Evolutionary conservation across 1,140 invertebrate species (phyloP), one percentile per base, ranked within the genome.

Genomic region (Penaeus japonicus): DNA sequence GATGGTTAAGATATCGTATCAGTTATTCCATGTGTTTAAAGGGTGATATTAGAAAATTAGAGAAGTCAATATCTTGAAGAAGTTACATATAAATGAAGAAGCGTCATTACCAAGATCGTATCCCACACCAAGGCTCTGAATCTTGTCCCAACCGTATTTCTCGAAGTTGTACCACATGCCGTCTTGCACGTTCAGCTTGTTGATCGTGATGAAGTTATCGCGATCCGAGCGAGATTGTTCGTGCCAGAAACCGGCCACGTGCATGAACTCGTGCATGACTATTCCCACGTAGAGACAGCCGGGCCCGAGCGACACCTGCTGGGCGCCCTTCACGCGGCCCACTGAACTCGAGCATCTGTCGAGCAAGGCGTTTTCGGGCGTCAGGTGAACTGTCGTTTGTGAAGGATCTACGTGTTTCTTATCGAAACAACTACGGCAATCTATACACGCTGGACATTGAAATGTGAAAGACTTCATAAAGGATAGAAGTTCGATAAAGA

Each of bases 251-350:
- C 93, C 93, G 54, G 93, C 91, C 0, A 92, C 92, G 87, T 93
- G 93, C 55, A 93, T 93, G 22, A 93, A 91, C 89, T 93, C 93
- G 87, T 93, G 93, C 35, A 91, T 89, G 59, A 91, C 91, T 27
- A 91, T 91, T 89, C 95, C 95, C 1, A 93, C 92, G 57, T 92
- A 91, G 0, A 96, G 93, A 91, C 97, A 97, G 1, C 96, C 96
- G 1, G 96, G 96, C 0, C 93, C 93, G 10, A 94, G 90, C 0
- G 93, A 93, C 27, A 94, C 90, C 4, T 90, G 90, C 89, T 94
- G 93, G 5, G 90, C 90, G n/a, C 94, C 93, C 5, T 93, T 92
- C 73, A 92, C 92, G 32, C 94, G 91, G 4, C 94, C 94, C 0
- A 95, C 94, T 54, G 92, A 92, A 0, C 94, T 94, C 92, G 93